Percentiles rank a stretch among this genome's conserved stretches.
Conservation (phyloP, 1,140 invertebrate genomes). For the Drosophila kanapiae region DNA sequence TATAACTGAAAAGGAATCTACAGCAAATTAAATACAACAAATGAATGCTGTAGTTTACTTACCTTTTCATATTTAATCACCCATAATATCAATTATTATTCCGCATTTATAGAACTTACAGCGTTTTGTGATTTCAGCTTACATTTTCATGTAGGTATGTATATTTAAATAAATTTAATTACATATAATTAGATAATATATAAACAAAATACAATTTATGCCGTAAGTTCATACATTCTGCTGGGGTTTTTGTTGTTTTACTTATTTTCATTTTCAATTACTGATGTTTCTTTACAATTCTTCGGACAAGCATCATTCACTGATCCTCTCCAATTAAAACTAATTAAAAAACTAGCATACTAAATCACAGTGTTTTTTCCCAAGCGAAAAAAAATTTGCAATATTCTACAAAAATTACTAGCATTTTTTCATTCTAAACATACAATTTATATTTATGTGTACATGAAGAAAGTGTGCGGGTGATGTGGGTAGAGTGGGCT, state of each 20-base stretch:
- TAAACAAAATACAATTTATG: slow-evolving; percentile 69
- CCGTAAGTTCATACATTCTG: slow-evolving; percentile 54
- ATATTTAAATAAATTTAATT: slow-evolving; percentile 79
- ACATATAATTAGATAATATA: slow-evolving; percentile 75
- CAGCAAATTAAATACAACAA: too few species aligned
- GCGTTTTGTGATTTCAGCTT: slow-evolving; percentile 20
- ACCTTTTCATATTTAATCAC: background rate
- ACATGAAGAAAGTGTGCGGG: slow-evolving; percentile 14
- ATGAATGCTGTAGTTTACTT: background rate
- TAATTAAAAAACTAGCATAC: slow-evolving; percentile 85
- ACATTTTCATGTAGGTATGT: slow-evolving; percentile 62
- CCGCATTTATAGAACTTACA: background rate
- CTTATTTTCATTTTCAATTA: slow-evolving; percentile 23
- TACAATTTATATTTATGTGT: slow-evolving; percentile 38
- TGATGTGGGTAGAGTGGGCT: slow-evolving; percentile 24
- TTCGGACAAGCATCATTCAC: slow-evolving; percentile 25
- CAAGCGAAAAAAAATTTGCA: slow-evolving; percentile 81
- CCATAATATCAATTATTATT: background rate
- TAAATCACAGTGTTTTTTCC: slow-evolving; percentile 85
- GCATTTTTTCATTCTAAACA: slow-evolving; percentile 36
- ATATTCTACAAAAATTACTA: slow-evolving; percentile 76
- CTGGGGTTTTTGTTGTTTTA: slow-evolving; percentile 16
- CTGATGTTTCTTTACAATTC: slow-evolving; percentile 28
- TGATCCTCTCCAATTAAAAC: slow-evolving; percentile 63
- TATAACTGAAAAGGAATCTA: too few species aligned